These are phyloP conservation scores for Molossus alvarezi DNA, from an alignment of 2,797 vertebrate genomes.

Conservation along the genomic window DNA sequence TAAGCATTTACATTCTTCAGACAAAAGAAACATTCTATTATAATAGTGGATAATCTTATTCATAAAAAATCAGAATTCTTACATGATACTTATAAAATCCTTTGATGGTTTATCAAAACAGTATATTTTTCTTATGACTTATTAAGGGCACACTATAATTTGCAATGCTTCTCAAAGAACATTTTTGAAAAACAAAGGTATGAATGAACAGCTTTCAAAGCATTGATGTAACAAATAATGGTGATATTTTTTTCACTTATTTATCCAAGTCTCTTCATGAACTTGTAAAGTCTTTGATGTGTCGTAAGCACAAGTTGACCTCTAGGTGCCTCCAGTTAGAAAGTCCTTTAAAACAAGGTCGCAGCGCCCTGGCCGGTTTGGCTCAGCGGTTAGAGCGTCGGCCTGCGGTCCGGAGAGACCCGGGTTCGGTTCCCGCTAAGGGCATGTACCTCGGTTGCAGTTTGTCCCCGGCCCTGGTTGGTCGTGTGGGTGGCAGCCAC, in stretches of 20 bases:
- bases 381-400: no score
- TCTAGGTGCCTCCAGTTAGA: background rate
- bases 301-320: background rate
- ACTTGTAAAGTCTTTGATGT: background rate
- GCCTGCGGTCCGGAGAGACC: no score
- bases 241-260: background rate
- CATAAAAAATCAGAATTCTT: constrained; percentile 16
- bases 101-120: constrained; percentile 49
- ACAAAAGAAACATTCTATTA: constrained; percentile 31
- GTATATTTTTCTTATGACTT: constrained; percentile 30
- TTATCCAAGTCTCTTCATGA: background rate
- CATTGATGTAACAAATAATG: background rate
- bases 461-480: no score
- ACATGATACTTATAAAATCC: constrained; percentile 2
- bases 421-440: no score
- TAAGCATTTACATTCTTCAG: background rate
- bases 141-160: background rate
- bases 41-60: background rate
- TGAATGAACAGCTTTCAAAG: constrained; percentile 45
- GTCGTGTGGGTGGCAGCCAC: no score
- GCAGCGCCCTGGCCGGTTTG: no score
- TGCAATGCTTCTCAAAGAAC: constrained; percentile 22
- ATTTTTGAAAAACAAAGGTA: background rate
- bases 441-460: no score
- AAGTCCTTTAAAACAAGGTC: background rate